Evolutionary conservation across 2,113 vertebrate species (phyloP).

Genomic region (Nerophis ophidion): DNA sequence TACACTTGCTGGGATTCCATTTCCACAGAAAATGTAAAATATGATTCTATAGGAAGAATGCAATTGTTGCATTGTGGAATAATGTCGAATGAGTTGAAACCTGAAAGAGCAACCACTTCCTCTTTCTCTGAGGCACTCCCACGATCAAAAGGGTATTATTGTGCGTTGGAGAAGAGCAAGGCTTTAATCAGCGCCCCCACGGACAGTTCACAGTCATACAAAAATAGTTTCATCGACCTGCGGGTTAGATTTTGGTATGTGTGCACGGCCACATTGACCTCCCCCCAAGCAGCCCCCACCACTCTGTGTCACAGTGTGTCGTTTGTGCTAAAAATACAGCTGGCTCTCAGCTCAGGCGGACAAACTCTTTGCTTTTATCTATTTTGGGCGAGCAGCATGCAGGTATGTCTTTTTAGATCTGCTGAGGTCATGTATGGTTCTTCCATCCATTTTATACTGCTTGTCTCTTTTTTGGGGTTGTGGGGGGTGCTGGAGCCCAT

Average conservation of each 20-base stretch:
- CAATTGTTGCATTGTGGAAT: too few species aligned
- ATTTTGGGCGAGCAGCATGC: constrained; percentile 47
- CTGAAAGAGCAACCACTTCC: background rate
- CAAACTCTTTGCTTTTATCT: constrained; percentile 55
- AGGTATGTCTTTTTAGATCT: background rate
- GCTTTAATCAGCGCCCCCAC: constrained; percentile 20
- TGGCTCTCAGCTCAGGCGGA: constrained; percentile 44
- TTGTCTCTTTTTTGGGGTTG: too few species aligned
- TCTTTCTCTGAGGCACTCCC: background rate
- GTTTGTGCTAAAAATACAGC: constrained; percentile 67
- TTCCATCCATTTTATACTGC: too few species aligned
- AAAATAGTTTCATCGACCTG: constrained; percentile 43
- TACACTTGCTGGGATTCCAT: constrained; percentile 9
- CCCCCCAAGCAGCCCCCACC: constrained; percentile 28
- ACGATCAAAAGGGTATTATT: background rate
- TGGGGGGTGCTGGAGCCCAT: too few species aligned
- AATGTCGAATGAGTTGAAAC: background rate
- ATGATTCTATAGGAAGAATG: background rate
- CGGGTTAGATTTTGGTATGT: constrained; percentile 47
- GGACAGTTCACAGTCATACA: constrained; percentile 35
- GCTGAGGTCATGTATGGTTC: too few species aligned
- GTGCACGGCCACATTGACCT: constrained; percentile 40
- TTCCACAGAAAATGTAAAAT: background rate
- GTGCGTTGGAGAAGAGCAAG: background rate
- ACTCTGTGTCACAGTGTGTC: constrained; percentile 38